A percentile compares a stretch with the other conserved stretches of the same genome.
phyloP scores from a whole-genome alignment of 2,113 vertebrate species.

The Malurus alboscapulatus region DNA sequence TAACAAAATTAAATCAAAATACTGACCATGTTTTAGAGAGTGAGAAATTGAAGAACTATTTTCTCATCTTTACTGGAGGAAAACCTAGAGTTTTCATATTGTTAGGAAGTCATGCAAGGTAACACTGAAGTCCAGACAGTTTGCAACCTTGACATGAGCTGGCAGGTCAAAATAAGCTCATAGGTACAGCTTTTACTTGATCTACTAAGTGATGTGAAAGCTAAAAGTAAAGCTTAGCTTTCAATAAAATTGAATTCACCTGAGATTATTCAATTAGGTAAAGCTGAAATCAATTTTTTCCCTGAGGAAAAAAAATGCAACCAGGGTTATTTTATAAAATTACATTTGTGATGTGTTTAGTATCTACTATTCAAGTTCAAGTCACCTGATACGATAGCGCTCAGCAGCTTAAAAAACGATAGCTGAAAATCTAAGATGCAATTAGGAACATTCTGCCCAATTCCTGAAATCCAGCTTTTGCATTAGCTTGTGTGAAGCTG shows the following conservation, averaged over 20 bases:
- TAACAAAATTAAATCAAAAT: constrained; percentile 1
- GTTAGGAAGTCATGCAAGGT: not conserved
- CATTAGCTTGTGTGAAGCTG: not conserved
- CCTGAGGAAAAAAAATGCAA: not conserved
- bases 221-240: not conserved
- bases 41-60: not conserved
- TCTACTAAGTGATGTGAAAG: not conserved
- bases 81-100: not conserved
- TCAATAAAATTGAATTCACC: not conserved
- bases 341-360: not conserved
- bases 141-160: not conserved
- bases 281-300: not conserved
- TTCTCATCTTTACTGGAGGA: not conserved
- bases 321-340: not conserved
- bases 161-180: not conserved
- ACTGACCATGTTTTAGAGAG: not conserved
- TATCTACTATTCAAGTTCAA: not conserved
- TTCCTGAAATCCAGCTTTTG: not conserved
- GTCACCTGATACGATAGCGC: not conserved
- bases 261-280: not conserved
- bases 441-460: not conserved
- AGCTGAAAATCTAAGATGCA: not conserved
- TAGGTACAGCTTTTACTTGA: not conserved
- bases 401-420: not conserved
- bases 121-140: not conserved